Percentiles rank a stretch among this genome's conserved stretches.
Conservation (phyloP, 2,113 vertebrate genomes). For the Ceyx margarethae region DNA sequence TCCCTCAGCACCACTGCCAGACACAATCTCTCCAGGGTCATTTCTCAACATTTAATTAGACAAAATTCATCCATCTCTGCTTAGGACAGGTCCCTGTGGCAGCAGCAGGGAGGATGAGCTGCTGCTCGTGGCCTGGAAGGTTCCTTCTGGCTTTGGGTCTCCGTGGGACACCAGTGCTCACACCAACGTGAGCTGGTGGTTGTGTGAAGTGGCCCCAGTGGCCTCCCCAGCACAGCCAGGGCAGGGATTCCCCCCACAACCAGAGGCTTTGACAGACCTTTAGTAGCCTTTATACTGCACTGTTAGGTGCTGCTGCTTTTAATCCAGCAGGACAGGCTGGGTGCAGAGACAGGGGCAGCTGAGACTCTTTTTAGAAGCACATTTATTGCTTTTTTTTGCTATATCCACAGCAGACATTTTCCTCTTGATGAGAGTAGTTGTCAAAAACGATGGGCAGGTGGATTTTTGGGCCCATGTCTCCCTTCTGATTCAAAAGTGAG, state of each 20-base stretch:
- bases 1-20: background rate
- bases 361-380: slow-evolving; percentile 1
- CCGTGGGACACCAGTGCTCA: background rate
- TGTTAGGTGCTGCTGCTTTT: rapidly evolving
- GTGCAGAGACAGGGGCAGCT: background rate
- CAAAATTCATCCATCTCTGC: background rate
- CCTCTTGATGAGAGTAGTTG: background rate
- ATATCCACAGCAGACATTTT: background rate
- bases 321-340: background rate
- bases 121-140: rapidly evolving
- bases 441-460: background rate
- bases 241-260: background rate
- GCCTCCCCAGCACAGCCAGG: background rate
- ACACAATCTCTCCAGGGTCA: background rate
- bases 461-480: background rate
- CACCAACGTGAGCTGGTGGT: background rate
- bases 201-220: background rate
- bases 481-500: slow-evolving; percentile 7
- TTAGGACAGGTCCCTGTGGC: background rate
- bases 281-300: background rate
- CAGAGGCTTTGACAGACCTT: background rate
- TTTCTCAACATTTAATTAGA: rapidly evolving
- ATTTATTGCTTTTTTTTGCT: background rate
- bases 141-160: background rate
- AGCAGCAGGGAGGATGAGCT: background rate